These are phyloP conservation scores for Drosophila parvula DNA, from an alignment of 1,140 invertebrate genomes.

Conservation along the genomic window DNA sequence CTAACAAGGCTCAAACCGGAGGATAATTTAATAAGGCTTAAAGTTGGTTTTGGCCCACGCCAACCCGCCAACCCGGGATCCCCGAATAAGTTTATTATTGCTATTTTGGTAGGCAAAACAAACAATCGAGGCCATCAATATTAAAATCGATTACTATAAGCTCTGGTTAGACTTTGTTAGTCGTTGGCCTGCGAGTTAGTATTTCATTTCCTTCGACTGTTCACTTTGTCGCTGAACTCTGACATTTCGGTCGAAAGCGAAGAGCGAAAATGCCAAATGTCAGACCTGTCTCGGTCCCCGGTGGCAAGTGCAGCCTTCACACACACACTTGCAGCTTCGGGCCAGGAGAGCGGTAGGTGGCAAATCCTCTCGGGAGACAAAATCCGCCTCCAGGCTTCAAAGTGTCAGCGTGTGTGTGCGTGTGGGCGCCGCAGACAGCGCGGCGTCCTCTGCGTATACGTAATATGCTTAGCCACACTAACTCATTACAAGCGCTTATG, in stretches of 20 bases:
- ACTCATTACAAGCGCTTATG: conserved; percentile 43
- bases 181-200: conserved; percentile 10
- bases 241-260: conserved; percentile 53
- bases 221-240: conserved; percentile 57
- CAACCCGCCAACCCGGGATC: too few relatives aligned
- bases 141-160: conserved; percentile 35
- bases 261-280: conserved; percentile 67
- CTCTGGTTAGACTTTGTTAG: conserved; percentile 17
- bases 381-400: conserved; percentile 3
- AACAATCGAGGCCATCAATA: conserved; percentile 53
- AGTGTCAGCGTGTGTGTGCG: background rate
- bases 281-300: conserved; percentile 16
- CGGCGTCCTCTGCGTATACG: conserved; percentile 64
- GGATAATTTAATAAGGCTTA: conserved; percentile 34
- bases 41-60: background rate
- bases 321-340: conserved; percentile 47
- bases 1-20: conserved; percentile 14
- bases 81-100: conserved; percentile 9
- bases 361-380: background rate
- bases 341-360: background rate
- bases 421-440: conserved; percentile 44
- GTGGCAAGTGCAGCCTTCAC: conserved; percentile 30
- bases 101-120: conserved; percentile 31
- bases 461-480: conserved; percentile 41
- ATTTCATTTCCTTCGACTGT: conserved; percentile 39